Evolutionary conservation across 2,888 invertebrate genomes (phyloP).

Genomic region (Temnothorax ravouxi): DNA sequence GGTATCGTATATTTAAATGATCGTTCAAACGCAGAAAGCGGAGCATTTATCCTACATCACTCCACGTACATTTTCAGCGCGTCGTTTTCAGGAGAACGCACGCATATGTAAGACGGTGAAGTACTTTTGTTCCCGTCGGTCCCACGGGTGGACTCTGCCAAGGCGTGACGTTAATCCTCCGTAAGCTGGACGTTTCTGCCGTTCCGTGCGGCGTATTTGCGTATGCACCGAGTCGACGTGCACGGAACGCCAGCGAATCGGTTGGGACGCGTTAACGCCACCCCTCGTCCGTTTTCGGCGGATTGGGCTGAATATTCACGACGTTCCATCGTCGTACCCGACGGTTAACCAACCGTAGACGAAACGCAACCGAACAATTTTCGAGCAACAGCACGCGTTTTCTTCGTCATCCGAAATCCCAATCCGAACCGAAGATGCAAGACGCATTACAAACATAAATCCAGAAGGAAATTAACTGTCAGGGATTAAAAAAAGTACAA

Average conservation of each 20-base stretch:
- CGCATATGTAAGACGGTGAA: conserved; percentile 75
- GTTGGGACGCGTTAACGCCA: conserved; percentile 79
- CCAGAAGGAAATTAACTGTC: conserved; percentile 3
- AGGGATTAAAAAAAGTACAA: neutral
- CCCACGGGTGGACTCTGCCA: conserved; percentile 75
- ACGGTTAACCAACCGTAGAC: conserved; percentile 50
- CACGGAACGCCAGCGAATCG: conserved; percentile 62
- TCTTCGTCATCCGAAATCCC: neutral
- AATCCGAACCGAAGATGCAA: neutral
- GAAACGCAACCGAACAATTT: conserved; percentile 48
- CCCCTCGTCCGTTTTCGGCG: conserved; percentile 84
- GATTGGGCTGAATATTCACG: conserved; percentile 84
- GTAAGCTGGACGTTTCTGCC: conserved; percentile 79
- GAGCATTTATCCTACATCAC: neutral
- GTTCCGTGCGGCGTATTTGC: conserved; percentile 77
- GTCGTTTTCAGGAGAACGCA: conserved; percentile 13
- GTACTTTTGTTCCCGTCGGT: conserved; percentile 58
- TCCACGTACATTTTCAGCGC: neutral
- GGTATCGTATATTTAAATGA: neutral
- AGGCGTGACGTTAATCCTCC: conserved; percentile 83
- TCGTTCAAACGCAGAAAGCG: neutral
- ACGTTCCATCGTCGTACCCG: conserved; percentile 77
- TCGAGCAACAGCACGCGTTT: neutral
- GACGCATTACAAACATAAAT: neutral
- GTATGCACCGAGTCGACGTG: conserved; percentile 79